Base-by-base conservation (phyloP, 1,140 invertebrate genomes). In the Zaprionus vittiger region DNA sequence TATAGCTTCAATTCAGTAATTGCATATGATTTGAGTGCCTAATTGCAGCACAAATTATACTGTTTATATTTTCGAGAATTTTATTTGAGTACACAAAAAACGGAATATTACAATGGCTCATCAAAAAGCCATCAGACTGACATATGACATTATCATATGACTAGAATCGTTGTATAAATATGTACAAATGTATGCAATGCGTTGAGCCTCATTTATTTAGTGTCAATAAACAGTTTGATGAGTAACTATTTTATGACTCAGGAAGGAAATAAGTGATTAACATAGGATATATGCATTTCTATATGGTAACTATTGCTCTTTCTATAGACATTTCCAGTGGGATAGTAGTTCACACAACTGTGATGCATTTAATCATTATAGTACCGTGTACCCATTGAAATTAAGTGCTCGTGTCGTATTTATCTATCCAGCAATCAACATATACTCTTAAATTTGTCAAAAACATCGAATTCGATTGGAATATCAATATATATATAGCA, bases 171-270 rank as follows among this genome's bases (percentile, higher is more conserved):
- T 37, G 52, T 56, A 55, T 41, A 9, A 17, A 44, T 44, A 17
- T 15, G 7, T 31, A 9, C 28, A 31, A 9, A 9, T 7, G 38
- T 7, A n/a, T 47, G 41, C 15, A 28, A 64, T 54, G 31, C 34
- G 47, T n/a, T 26, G 52, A 56, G 63, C 34, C 52, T 28, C 34
- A 56, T 66, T 65, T 38, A 17, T 41, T 28, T 24, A 9, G 52
- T 44, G 52, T 66, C 63, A 54, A 37, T 37, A 54, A 52, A 5
- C 22, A n/a, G 17, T 37, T 17, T 12, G 17, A 17, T 66, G 63
- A 66, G 49, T 66, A 56, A 56, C 54, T 56, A 26, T 7, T 24
- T 20, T 26, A 56, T 66, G 63, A 66, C 49, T 66, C 54, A 66
- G 37, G 47, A 52, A 24, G 47, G 47, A 52, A 52, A 52, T 20